phyloP scores from a whole-genome alignment of 92 coral and sea anemone genomes.

The Zoanthus sansibaricus region DNA sequence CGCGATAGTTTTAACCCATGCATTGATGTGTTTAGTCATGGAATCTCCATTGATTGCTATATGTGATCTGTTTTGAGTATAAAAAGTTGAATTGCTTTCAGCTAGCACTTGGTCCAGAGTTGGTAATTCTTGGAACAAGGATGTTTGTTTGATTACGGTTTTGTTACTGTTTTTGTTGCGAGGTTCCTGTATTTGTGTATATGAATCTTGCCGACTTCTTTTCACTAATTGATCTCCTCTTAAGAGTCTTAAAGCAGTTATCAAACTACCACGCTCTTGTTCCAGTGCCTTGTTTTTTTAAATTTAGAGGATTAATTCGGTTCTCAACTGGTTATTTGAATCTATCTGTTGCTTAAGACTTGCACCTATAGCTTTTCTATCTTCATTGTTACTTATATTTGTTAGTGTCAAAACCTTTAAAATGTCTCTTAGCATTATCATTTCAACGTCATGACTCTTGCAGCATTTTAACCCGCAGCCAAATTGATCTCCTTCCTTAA shows the following conservation, averaged over 20 bases:
- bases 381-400: background rate
- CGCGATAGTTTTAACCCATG: conserved; percentile 25
- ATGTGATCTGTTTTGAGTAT: background rate
- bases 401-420: background rate
- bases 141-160: background rate
- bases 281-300: background rate
- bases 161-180: conserved; percentile 7
- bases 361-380: background rate
- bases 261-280: background rate
- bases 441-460: background rate
- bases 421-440: background rate
- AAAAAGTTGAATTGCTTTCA: background rate
- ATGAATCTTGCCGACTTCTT: background rate
- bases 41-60: conserved; percentile 19
- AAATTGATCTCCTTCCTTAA: background rate
- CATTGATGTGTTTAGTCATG: conserved; percentile 8
- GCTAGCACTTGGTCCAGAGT: background rate
- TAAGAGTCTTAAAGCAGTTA: background rate
- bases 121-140: background rate
- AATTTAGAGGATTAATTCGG: background rate
- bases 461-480: background rate
- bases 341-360: background rate
- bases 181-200: background rate
- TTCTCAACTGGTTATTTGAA: background rate
- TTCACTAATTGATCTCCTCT: background rate